Base-by-base conservation (phyloP, 2,888 invertebrate species). In the Steinernema hermaphroditum region DNA sequence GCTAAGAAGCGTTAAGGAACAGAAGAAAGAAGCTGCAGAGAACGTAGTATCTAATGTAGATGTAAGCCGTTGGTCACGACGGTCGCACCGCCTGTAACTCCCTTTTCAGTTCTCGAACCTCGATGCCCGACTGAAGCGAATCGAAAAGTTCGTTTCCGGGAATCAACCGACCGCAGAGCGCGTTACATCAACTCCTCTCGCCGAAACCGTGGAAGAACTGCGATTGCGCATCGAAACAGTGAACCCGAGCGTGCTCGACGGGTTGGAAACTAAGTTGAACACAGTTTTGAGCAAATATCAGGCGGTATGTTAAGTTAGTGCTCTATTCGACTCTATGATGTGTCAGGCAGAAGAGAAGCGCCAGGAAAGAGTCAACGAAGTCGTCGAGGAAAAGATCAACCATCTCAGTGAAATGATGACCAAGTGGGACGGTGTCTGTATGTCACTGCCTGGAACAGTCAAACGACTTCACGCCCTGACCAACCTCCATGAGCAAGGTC, bases 281-380 rank as follows among this genome's bases (percentile, higher is more conserved):
- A 62, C 62, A 14, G 62, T 62, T 2, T 16, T 62, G 2, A 19
- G 16, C 16, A 62, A 62, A 16, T 62, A 62, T n/a, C 62, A 62
- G 19, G 19, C 62, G 34, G 62, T 62, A n/a, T 1, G 62, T 32
- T 22, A n/a, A 2, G 24, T 22, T 12, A 22, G 9, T 50, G 50
- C 1, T 12, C 19, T 22, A 22, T 34, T 32, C n/a, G n/a, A n/a
- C n/a, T n/a, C n/a, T n/a, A n/a, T n/a, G n/a, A n/a, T n/a, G n/a
- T 54, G 6, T 54, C 54, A 62, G 62, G 29, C 32, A 2, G 75
- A 77, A 49, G 27, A 68, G 24, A 71, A 68, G 46, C 69, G 78
- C 19, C 54, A 77, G 24, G 41, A 41, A 9, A 72, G 78, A 2
- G 71, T 78, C 68, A 54, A 77, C n/a, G 72, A 50, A 46, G 77